These are phyloP conservation scores for Tadarida brasiliensis DNA, from an alignment of 2,797 vertebrate genomes.

Conservation along the genomic window DNA sequence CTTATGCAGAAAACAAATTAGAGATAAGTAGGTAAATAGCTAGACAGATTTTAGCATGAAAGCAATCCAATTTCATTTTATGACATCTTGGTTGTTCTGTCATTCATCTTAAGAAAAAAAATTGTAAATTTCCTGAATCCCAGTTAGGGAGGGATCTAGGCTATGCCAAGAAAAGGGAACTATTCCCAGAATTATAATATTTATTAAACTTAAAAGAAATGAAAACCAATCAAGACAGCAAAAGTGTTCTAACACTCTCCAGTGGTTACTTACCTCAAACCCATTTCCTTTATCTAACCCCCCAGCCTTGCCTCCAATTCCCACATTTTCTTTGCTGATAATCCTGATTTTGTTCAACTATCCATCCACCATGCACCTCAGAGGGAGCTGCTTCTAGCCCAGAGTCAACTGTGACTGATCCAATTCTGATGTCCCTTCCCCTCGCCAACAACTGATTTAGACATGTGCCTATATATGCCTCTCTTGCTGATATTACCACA, in stretches of 20 bases:
- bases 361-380: neutral
- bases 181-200: neutral
- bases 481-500: neutral
- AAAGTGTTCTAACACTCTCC: neutral
- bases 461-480: neutral
- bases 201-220: conserved; percentile 4
- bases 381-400: neutral
- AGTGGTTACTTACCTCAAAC: neutral
- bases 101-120: neutral
- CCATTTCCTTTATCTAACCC: neutral
- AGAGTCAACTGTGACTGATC: neutral
- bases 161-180: neutral
- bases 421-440: neutral
- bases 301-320: neutral
- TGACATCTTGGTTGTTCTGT: neutral
- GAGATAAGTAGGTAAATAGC: neutral
- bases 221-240: neutral
- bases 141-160: neutral
- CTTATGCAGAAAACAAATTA: neutral
- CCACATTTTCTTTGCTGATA: conserved; percentile 16
- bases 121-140: neutral
- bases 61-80: neutral
- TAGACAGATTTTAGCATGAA: neutral
- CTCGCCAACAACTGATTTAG: neutral
- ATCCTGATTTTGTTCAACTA: neutral